These are phyloP conservation scores for Phortica variegata DNA, from an alignment of 1,140 invertebrate species.

Conservation along the genomic window DNA sequence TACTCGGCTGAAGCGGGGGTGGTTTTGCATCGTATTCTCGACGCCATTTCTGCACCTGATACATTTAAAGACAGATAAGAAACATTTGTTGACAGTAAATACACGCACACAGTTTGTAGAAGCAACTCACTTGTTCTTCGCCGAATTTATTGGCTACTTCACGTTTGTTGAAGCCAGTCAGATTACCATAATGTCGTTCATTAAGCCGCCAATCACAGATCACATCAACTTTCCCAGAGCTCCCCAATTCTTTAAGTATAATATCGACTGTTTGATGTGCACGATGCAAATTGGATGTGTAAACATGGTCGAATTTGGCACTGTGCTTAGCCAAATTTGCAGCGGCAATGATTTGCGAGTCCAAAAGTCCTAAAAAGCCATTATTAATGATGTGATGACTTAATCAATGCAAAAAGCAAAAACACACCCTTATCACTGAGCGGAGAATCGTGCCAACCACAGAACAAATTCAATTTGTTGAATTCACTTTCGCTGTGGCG, in stretches of 20 bases:
- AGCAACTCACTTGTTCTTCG: slow-evolving; percentile 63
- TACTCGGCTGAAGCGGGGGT: slow-evolving; percentile 62
- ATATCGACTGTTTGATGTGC: slow-evolving; percentile 66
- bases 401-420: no score
- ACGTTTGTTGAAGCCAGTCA: slow-evolving; percentile 71
- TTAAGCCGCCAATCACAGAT: slow-evolving; percentile 69
- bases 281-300: slow-evolving; percentile 67
- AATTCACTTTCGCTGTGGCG: slow-evolving; percentile 76
- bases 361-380: slow-evolving; percentile 61
- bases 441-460: slow-evolving; percentile 70
- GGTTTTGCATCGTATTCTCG: slow-evolving; percentile 68
- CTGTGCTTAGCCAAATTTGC: slow-evolving; percentile 69
- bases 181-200: slow-evolving; percentile 72
- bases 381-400: neutral
- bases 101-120: neutral
- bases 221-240: slow-evolving; percentile 61
- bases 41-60: slow-evolving; percentile 65
- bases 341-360: slow-evolving; percentile 69
- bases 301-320: slow-evolving; percentile 70
- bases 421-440: slow-evolving; percentile 60
- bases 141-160: slow-evolving; percentile 71
- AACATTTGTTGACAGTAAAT: no score
- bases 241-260: slow-evolving; percentile 64
- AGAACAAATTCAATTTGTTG: slow-evolving; percentile 72
- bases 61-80: no score